These are phyloP conservation scores for Drosophila anomelani DNA, from an alignment of 2,888 invertebrate species.

Conservation along the genomic window DNA sequence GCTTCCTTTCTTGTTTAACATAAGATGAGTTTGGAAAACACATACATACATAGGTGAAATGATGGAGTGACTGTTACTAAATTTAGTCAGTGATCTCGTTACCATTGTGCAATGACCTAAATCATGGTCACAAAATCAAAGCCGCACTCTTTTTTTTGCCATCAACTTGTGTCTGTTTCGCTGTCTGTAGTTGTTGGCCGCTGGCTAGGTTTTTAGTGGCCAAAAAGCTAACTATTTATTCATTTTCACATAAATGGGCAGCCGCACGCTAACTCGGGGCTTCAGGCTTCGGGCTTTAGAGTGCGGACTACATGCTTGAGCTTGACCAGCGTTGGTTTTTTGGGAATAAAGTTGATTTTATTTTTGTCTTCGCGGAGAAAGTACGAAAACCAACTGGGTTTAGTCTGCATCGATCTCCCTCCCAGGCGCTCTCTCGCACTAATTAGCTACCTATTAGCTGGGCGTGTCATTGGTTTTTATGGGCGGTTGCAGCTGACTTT, in stretches of 20 bases:
- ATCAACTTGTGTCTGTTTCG: slow-evolving; percentile 18
- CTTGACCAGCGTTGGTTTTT: slow-evolving; percentile 22
- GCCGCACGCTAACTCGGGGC: slow-evolving; percentile 16
- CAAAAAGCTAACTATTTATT: slow-evolving; percentile 48
- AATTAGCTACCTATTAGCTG: slow-evolving; percentile 45
- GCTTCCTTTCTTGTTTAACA: neutral
- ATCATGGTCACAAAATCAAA: slow-evolving; percentile 60
- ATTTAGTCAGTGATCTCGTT: slow-evolving; percentile 71
- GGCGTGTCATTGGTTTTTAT: slow-evolving; percentile 43
- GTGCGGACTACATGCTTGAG: slow-evolving; percentile 6
- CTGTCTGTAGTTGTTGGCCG: slow-evolving; percentile 10
- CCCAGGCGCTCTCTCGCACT: slow-evolving; percentile 6
- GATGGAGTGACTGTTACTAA: slow-evolving; percentile 56
- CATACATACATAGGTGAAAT: neutral
- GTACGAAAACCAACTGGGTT: slow-evolving; percentile 37
- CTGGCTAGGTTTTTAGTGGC: slow-evolving; percentile 43
- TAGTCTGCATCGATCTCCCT: slow-evolving; percentile 9
- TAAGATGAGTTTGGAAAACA: slow-evolving; percentile 16
- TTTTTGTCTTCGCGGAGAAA: slow-evolving; percentile 58
- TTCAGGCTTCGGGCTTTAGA: slow-evolving; percentile 2
- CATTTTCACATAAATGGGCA: slow-evolving; percentile 73
- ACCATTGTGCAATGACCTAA: slow-evolving; percentile 81
- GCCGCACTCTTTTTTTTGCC: slow-evolving; percentile 52
- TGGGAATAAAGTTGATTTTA: slow-evolving; percentile 21
- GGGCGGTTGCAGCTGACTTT: slow-evolving; percentile 1